Conservation (phyloP, 2,797 vertebrate genomes). For the Tolypeutes matacus region DNA sequence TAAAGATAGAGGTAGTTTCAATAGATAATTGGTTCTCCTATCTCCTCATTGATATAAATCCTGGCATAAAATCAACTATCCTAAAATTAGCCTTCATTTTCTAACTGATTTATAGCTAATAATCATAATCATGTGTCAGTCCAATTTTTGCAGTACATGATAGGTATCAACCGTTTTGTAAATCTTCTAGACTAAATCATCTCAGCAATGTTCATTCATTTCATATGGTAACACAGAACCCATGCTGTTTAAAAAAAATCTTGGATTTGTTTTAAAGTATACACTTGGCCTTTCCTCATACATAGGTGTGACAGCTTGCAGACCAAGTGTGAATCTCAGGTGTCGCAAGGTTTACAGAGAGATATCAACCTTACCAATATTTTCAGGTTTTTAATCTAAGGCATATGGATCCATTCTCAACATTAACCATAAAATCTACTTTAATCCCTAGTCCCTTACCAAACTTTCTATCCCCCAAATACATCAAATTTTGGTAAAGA, state of each 20-base stretch:
- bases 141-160: background rate
- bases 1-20: background rate
- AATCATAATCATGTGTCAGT: background rate
- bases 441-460: background rate
- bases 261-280: background rate
- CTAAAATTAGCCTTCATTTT: slow-evolving; percentile 16
- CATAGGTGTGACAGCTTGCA: background rate
- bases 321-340: background rate
- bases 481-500: background rate
- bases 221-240: slow-evolving; percentile 36
- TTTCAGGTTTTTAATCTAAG: slow-evolving; percentile 26
- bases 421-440: background rate
- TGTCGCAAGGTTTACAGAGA: background rate
- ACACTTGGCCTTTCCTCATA: background rate
- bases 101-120: background rate
- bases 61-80: slow-evolving; percentile 10
- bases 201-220: slow-evolving; percentile 3
- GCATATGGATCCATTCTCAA: background rate
- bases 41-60: background rate
- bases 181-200: slow-evolving; percentile 36
- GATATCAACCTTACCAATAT: background rate
- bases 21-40: background rate
- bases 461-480: background rate
- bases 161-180: background rate
- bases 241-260: background rate